These are phyloP conservation scores for Epiblema foenella DNA, from an alignment of 2,888 invertebrate species.

Conservation along the genomic window DNA sequence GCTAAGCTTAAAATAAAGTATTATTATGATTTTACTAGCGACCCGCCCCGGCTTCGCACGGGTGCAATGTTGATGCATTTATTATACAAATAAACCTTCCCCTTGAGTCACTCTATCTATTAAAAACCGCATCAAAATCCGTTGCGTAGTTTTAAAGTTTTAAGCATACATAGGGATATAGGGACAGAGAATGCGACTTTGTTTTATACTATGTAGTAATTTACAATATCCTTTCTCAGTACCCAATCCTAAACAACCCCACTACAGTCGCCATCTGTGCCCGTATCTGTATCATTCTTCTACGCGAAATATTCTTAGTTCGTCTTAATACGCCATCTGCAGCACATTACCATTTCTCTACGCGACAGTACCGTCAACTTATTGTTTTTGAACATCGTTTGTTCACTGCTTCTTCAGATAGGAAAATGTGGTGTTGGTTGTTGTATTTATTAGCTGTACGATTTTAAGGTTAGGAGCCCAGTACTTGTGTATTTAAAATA, in stretches of 20 bases:
- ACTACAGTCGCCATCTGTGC: slow-evolving; percentile 53
- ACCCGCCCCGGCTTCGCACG: no score
- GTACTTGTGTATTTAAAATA: no score
- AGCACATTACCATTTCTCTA: slow-evolving; percentile 64
- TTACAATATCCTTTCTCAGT: background rate
- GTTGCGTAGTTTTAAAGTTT: no score
- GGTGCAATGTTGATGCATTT: no score
- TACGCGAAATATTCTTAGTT: slow-evolving; percentile 61
- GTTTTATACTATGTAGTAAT: no score
- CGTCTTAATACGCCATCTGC: slow-evolving; percentile 57
- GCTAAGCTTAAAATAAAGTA: no score
- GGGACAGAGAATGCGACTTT: no score
- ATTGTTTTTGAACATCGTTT: slow-evolving; percentile 40
- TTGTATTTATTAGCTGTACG: background rate
- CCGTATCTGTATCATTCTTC: slow-evolving; percentile 55
- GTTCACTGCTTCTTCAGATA: slow-evolving; percentile 28
- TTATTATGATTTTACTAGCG: no score
- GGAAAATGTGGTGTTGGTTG: slow-evolving; percentile 22
- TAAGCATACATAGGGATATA: no score
- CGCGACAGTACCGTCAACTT: slow-evolving; percentile 53
- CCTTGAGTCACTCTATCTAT: no score
- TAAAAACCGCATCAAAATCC: no score
- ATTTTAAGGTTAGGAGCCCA: background rate
- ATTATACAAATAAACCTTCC: no score
- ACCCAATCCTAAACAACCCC: slow-evolving; percentile 10